These are phyloP conservation scores for Bradypodion ventrale DNA, from an alignment of 2,797 vertebrate genomes.

Conservation along the genomic window DNA sequence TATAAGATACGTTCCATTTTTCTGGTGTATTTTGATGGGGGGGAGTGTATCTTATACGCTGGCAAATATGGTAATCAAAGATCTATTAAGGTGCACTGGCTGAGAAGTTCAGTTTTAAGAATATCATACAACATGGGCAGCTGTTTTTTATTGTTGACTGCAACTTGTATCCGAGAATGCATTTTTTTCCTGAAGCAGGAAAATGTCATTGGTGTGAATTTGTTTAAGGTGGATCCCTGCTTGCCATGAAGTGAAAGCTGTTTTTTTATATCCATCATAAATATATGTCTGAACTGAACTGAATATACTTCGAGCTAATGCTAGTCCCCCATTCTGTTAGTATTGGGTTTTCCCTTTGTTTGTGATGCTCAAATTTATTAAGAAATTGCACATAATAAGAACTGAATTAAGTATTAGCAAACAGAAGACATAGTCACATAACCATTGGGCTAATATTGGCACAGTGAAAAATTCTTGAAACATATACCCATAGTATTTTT, in stretches of 20 bases:
- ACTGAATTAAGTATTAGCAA: neutral
- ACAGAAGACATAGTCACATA: neutral
- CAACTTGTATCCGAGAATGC: no score
- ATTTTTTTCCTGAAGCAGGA: no score
- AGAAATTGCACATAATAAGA: neutral
- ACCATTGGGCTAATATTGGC: neutral
- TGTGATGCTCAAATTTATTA: neutral
- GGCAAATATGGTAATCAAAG: no score
- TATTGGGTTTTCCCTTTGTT: neutral
- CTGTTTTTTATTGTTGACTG: no score
- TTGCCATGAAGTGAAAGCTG: no score
- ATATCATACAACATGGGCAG: slow-evolving; percentile 30
- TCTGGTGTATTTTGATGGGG: no score
- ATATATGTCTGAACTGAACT: slow-evolving; percentile 61
- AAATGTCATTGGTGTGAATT: no score
- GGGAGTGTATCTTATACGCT: no score
- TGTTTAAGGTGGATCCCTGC: no score
- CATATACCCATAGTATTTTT: neutral
- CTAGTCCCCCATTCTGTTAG: neutral
- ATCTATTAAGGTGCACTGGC: slow-evolving; percentile 20
- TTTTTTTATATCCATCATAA: slow-evolving; percentile 49
- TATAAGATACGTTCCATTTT: no score
- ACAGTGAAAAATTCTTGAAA: neutral
- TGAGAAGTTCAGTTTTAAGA: slow-evolving; percentile 27
- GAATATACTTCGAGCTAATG: slow-evolving; percentile 40